Evolutionary conservation across 2,888 invertebrate species (phyloP), one percentile per base, ranked within the genome.

Genomic region (Tholera decimalis): DNA sequence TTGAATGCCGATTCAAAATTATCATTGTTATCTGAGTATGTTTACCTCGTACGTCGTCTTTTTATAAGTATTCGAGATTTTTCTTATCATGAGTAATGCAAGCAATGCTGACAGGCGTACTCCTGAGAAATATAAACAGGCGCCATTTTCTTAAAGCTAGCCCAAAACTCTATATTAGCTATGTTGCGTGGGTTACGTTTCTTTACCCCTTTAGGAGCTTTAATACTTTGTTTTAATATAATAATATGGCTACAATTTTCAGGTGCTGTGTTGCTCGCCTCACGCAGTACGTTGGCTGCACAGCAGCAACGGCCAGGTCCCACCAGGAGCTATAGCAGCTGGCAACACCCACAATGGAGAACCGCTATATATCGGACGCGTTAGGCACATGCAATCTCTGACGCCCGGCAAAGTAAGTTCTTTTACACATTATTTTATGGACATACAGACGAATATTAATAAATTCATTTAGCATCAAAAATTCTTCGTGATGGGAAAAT

Each of bases 351-450:
- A 89, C 30, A 89, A 80, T 20, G 95, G 91, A 0, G 96, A 96
- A 74, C 93, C 95, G 3, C 88, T 96, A 15, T 96, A 96, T 82
- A 92, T 96, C 9, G 96, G 95, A 24, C 87, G 96, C 66, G 96
- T 93, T 0, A 87, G 85, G 22, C 96, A 96, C 78, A 89, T 92
- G 70, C 93, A 92, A 9, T 96, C 96, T 20, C 74, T 96, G 46
- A 94, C 96, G 13, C 96, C 96, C n/a, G 97, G 97, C 65, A 96
- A 96, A 90, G 94, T 96, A 78, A 77, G 69, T 51, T 28, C 1
- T 35, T 39, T 2, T 15, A 26, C 1, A 46, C n/a, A 26, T 9
- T 0, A n/a, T 26, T 46, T 37, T 26, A 26, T 2, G 7, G 6
- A 24, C 30, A n/a, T n/a, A n/a, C n/a, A n/a, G n/a, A n/a, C n/a